A percentile compares a stretch with the other conserved stretches of the same genome.
Evolutionary conservation across 2,888 invertebrate species (phyloP).

Genomic region (Dasypolia templi): DNA sequence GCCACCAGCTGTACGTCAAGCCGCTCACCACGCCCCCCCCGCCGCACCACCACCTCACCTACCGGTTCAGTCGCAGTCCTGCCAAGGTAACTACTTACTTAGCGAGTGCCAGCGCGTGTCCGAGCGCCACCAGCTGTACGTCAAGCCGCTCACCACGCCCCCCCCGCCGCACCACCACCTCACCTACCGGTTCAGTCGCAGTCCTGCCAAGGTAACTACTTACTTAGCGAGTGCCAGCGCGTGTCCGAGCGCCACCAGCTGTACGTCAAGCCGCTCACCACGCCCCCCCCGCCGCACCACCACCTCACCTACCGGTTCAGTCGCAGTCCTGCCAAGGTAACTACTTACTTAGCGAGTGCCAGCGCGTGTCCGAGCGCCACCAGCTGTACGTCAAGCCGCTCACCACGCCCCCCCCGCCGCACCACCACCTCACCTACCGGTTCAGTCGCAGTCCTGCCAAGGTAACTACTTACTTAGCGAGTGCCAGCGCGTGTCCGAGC

Average conservation of each 20-base stretch:
- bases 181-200: constrained; percentile 95
- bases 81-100: constrained; percentile 92
- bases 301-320: constrained; percentile 95
- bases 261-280: constrained; percentile 87
- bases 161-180: constrained; percentile 89
- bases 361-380: constrained; percentile 90
- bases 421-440: constrained; percentile 93
- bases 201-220: constrained; percentile 94
- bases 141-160: constrained; percentile 87
- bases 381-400: constrained; percentile 88
- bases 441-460: constrained; percentile 97
- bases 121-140: constrained; percentile 89
- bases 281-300: constrained; percentile 87
- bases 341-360: constrained; percentile 56
- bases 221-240: constrained; percentile 73
- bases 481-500: constrained; percentile 88
- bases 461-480: constrained; percentile 84
- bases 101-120: constrained; percentile 77
- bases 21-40: constrained; percentile 87
- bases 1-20: constrained; percentile 89
- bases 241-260: constrained; percentile 90
- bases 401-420: constrained; percentile 85
- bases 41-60: constrained; percentile 91
- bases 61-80: constrained; percentile 96
- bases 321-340: constrained; percentile 96